phyloP scores from a whole-genome alignment of 2,888 invertebrate species.

The Ptychoptera albimana region DNA sequence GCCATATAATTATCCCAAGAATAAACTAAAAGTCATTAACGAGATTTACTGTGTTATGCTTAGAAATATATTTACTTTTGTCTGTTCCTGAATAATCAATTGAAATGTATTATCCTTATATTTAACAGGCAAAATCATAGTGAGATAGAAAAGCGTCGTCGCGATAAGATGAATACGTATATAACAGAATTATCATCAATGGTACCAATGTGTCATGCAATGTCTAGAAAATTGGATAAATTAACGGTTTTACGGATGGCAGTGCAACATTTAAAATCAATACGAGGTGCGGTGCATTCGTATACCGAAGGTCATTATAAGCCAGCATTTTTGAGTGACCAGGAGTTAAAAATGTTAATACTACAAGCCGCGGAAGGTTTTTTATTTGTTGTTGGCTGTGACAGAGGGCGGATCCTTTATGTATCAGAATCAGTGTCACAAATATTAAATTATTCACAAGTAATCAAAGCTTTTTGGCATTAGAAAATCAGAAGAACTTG shows the following conservation, averaged over 20 bases:
- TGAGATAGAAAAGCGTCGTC: conserved; percentile 84
- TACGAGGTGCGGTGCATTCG: conserved; percentile 54
- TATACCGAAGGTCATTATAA: conserved; percentile 62
- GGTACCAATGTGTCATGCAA: conserved; percentile 88
- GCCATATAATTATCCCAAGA: too few relatives aligned
- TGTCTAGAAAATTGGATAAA: conserved; percentile 87
- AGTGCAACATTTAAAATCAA: conserved; percentile 76
- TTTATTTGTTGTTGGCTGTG: conserved; percentile 84
- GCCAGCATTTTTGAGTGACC: conserved; percentile 69
- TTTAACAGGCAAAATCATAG: conserved; percentile 81
- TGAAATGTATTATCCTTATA: conserved; percentile 4
- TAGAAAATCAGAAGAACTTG: too few relatives aligned
- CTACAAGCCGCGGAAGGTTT: conserved; percentile 80
- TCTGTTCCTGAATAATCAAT: neutral
- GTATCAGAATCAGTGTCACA: conserved; percentile 77
- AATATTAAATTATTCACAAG: conserved; percentile 65
- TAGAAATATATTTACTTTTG: neutral
- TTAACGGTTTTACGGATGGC: conserved; percentile 82
- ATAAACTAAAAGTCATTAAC: neutral
- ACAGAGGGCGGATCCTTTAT: conserved; percentile 76
- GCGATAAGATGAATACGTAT: conserved; percentile 95
- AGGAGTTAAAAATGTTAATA: conserved; percentile 73
- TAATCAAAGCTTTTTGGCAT: conserved; percentile 32
- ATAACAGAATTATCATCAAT: conserved; percentile 78
- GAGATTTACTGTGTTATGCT: neutral